phyloP scores from a whole-genome alignment of 2,888 invertebrate genomes.

The Drosophila bunnanda region DNA sequence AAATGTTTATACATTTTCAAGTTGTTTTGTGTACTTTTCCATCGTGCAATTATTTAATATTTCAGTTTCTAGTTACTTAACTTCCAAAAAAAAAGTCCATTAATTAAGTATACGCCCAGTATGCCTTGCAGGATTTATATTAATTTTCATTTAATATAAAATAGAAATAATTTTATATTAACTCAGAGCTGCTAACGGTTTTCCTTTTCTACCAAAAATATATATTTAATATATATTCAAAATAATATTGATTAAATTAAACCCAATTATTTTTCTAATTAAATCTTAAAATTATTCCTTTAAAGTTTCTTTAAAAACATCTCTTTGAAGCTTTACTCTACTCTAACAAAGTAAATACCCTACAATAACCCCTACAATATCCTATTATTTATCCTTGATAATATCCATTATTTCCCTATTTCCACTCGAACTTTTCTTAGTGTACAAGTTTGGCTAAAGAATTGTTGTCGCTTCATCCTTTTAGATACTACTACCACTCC shows the following conservation, averaged over 20 bases:
- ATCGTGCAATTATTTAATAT: background rate
- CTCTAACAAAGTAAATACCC: too few species aligned
- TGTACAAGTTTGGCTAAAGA: conserved; percentile 16
- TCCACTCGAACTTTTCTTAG: too few species aligned
- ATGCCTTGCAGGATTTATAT: too few species aligned
- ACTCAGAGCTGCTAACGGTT: too few species aligned
- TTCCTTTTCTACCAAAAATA: too few species aligned
- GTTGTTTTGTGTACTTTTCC: background rate
- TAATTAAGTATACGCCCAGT: background rate
- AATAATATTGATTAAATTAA: too few species aligned
- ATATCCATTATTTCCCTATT: background rate
- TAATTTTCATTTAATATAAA: too few species aligned
- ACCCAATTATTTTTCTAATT: background rate
- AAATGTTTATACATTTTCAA: background rate
- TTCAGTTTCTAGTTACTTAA: too few species aligned
- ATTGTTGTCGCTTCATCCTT: conserved; percentile 44
- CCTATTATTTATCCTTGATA: background rate
- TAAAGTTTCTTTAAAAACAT: too few species aligned
- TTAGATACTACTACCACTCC: conserved; percentile 2
- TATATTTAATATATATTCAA: too few species aligned
- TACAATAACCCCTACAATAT: background rate
- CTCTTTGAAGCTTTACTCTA: too few species aligned
- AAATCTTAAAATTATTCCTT: background rate
- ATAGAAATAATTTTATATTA: too few species aligned
- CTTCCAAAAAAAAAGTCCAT: background rate